phyloP scores from a whole-genome alignment of 2,797 vertebrate species.

The Mastacembelus armatus region DNA sequence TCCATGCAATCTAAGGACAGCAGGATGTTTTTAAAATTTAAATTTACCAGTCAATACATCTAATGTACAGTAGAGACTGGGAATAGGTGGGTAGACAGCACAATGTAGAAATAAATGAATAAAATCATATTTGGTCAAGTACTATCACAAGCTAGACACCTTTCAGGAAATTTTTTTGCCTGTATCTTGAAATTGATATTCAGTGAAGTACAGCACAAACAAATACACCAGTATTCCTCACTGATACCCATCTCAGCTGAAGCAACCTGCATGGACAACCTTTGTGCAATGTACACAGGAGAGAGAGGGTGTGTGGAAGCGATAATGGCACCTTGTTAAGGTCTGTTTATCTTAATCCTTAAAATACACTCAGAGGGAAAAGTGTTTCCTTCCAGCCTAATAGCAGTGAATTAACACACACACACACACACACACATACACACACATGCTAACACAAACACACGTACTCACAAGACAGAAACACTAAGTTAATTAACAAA shows the following conservation, averaged over 20 bases:
- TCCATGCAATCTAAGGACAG: slow-evolving; percentile 42
- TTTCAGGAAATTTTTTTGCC: not conserved
- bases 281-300: slow-evolving; percentile 50
- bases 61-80: not conserved
- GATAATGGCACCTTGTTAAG: slow-evolving; percentile 84
- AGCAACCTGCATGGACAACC: slow-evolving; percentile 35
- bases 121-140: not conserved
- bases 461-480: too few species aligned
- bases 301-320: slow-evolving; percentile 73
- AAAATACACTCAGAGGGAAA: slow-evolving; percentile 84
- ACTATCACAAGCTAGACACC: not conserved
- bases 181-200: not conserved
- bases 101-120: not conserved
- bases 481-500: slow-evolving; percentile 29
- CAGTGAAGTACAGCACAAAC: not conserved
- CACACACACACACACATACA: slow-evolving; percentile 2
- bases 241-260: slow-evolving; percentile 36
- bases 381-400: slow-evolving; percentile 86
- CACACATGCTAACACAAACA: too few species aligned
- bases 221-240: slow-evolving; percentile 19
- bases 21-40: slow-evolving; percentile 12
- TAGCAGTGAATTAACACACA: slow-evolving; percentile 62
- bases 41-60: slow-evolving; percentile 17
- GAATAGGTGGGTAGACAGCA: not conserved
- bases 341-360: slow-evolving; percentile 86